phyloP scores from a whole-genome alignment of 2,113 vertebrate species.

The Antennarius striatus region DNA sequence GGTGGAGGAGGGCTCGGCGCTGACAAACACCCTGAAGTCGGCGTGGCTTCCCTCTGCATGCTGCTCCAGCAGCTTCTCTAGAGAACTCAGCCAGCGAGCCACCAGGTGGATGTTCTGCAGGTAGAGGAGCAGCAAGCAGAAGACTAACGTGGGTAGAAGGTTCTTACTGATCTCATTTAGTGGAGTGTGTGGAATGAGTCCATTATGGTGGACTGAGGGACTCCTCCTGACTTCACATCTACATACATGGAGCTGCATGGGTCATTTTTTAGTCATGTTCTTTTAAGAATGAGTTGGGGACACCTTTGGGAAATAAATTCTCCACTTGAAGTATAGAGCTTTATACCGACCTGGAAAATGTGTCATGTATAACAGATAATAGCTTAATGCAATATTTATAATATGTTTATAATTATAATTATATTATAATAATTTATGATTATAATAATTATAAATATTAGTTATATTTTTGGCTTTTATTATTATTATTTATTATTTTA shows the following conservation, averaged over 20 bases:
- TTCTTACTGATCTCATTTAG: no score
- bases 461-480: no score
- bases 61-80: constrained; percentile 93
- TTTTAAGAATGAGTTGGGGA: background rate
- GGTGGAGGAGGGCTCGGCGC: constrained; percentile 87
- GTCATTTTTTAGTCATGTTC: background rate
- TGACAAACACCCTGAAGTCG: constrained; percentile 89
- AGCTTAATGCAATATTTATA: constrained; percentile 33
- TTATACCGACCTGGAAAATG: constrained; percentile 22
- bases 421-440: no score
- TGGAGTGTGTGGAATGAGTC: no score
- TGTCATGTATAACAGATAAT: constrained; percentile 31
- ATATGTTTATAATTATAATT: no score
- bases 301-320: constrained; percentile 15
- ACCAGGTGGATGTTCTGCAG: constrained; percentile 94
- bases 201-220: no score
- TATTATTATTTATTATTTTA: no score
- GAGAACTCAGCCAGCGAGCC: constrained; percentile 87
- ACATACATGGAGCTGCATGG: no score
- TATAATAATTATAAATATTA: no score
- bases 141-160: background rate
- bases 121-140: constrained; percentile 1
- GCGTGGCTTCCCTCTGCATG: constrained; percentile 81
- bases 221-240: no score
- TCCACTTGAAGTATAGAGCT: constrained; percentile 5